Evolutionary conservation across 2,113 vertebrate species (phyloP), one percentile per base, ranked within the genome.

Genomic region (Taxidea taxus): DNA sequence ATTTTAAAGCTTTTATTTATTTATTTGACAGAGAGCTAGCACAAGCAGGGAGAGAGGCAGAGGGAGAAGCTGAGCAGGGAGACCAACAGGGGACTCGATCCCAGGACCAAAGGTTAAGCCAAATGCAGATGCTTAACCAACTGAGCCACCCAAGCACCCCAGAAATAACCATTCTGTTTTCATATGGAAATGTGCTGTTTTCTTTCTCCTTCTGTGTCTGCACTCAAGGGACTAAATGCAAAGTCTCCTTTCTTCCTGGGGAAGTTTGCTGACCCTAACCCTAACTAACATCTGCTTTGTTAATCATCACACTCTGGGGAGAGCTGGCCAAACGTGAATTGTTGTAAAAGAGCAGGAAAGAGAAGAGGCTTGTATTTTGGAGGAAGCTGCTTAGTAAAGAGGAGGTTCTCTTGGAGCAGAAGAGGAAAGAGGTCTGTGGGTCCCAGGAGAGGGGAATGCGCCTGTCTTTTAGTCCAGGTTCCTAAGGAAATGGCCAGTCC

Each of bases 21-120:
- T 68, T 68, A 60, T 60, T 27, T 27, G 66, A 37, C 16, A n/a
- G 34, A 20, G 66, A n/a, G 66, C 4, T 18, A 68, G 18, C 66
- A 20, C 66, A 37, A 68, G 34, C 7, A 1, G 34, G 4, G 66
- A 34, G 66, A 37, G 34, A 68, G 66, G 8, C 34, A 68, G 66
- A 68, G 34, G 18, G 66, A 68, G 66, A 68, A 21, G 66, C 66
- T 68, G 66, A 37, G 66, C 18, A 37, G 66, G 66, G 66, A 68
- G 34, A 18, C 66, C 1, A 0, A 37, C 9, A 7, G 0, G 3
- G 66, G n/a, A n/a, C 66, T 68, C 2, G 2, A 68, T 68, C 66
- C 16, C 18, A 37, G 66, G 34, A 37, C 51, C 51, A 54, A 54
- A 54, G 51, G 51, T 54, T 68, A n/a, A 68, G 18, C 66, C 16